These are phyloP conservation scores for Drosophila punjabiensis DNA, from an alignment of 1,140 invertebrate species.

Conservation along the genomic window DNA sequence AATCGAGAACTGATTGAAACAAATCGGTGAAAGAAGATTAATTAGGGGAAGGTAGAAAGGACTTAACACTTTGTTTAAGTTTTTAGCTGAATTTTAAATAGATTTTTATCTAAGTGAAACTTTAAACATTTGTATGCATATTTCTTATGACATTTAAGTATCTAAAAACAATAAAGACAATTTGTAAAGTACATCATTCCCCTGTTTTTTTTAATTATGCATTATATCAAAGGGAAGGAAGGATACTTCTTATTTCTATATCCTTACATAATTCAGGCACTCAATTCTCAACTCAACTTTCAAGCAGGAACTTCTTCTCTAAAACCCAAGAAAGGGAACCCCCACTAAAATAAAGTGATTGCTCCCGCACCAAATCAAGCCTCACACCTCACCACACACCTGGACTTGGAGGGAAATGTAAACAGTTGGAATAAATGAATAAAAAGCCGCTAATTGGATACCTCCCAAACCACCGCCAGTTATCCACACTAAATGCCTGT, in stretches of 20 bases:
- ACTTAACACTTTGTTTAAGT: no score
- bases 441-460: conserved; percentile 69
- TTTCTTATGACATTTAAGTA: no score
- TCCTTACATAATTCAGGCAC: not conserved
- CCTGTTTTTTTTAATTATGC: not conserved
- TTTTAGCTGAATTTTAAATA: not conserved
- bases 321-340: not conserved
- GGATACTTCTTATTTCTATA: not conserved
- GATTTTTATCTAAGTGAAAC: no score
- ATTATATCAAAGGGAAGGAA: not conserved
- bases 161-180: no score
- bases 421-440: conserved; percentile 53
- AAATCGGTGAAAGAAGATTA: conserved; percentile 9
- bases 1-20: conserved; percentile 17
- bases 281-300: not conserved
- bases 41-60: not conserved
- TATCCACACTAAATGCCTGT: conserved; percentile 59
- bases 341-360: conserved; percentile 1
- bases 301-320: not conserved
- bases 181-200: no score
- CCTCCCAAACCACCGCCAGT: conserved; percentile 17
- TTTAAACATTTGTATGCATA: no score
- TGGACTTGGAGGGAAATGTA: conserved; percentile 19
- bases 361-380: conserved; percentile 1
- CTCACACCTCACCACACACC: conserved; percentile 1